phyloP scores from a whole-genome alignment of 1,140 invertebrate species.

The Zaprionus nigranus region DNA sequence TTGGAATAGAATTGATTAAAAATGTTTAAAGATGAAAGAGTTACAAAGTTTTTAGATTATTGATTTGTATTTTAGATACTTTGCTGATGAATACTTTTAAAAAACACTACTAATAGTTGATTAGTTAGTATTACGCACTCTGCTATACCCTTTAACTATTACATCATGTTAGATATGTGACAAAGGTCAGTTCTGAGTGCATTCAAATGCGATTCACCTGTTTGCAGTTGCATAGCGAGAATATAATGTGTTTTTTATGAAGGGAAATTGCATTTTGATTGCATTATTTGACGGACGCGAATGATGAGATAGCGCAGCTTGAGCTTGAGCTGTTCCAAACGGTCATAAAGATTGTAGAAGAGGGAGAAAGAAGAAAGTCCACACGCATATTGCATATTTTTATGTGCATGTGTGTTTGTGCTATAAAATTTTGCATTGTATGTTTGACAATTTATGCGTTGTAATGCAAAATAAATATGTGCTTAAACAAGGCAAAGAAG shows the following conservation, averaged over 20 bases:
- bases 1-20: not conserved
- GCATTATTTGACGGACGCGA: constrained; percentile 57
- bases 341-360: constrained; percentile 20
- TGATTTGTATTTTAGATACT: too few relatives aligned
- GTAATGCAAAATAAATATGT: constrained; percentile 67
- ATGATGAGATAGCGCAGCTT: constrained; percentile 58
- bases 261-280: constrained; percentile 80
- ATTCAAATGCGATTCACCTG: constrained; percentile 31
- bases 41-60: too few relatives aligned
- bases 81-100: too few relatives aligned
- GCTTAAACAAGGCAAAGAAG: constrained; percentile 45
- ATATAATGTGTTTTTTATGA: constrained; percentile 61
- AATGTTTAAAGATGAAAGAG: too few relatives aligned
- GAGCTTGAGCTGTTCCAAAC: constrained; percentile 12
- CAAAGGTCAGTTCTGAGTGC: constrained; percentile 28
- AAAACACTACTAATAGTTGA: too few relatives aligned
- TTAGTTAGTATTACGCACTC: too few relatives aligned
- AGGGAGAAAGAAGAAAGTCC: not conserved
- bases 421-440: constrained; percentile 47
- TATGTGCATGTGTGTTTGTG: constrained; percentile 45
- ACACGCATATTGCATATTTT: constrained; percentile 53
- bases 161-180: not conserved
- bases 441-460: constrained; percentile 41
- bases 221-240: constrained; percentile 34
- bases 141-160: not conserved